Conservation (phyloP, 2,113 vertebrate genomes). For the Lophura nycthemera region DNA sequence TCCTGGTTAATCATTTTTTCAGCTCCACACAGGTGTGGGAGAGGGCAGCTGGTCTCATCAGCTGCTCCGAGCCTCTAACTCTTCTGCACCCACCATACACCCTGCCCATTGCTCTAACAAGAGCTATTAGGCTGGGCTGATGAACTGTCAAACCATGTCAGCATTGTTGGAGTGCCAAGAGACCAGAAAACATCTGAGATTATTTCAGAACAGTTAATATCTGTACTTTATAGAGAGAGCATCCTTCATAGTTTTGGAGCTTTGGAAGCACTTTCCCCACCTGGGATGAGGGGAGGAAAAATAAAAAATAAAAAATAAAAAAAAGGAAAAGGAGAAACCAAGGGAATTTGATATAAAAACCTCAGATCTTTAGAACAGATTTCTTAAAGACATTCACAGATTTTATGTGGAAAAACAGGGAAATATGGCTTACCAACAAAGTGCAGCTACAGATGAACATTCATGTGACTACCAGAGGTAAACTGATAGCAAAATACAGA, state of each 20-base stretch:
- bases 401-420: neutral
- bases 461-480: neutral
- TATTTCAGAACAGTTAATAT: neutral
- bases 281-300: neutral
- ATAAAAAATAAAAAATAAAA: neutral
- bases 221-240: neutral
- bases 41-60: neutral
- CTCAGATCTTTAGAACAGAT: neutral
- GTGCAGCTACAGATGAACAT: neutral
- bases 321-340: neutral
- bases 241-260: neutral
- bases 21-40: fast-evolving
- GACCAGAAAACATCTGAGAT: neutral
- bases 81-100: neutral
- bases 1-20: neutral
- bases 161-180: neutral
- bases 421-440: neutral
- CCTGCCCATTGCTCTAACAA: neutral
- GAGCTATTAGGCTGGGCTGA: neutral
- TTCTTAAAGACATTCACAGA: neutral
- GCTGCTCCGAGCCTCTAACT: neutral
- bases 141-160: neutral
- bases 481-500: neutral
- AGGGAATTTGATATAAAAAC: neutral
- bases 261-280: neutral